Percentiles rank a stretch among this genome's conserved stretches.
Evolutionary conservation across 2,113 vertebrate genomes (phyloP).

Genomic region (Piaya cayana): DNA sequence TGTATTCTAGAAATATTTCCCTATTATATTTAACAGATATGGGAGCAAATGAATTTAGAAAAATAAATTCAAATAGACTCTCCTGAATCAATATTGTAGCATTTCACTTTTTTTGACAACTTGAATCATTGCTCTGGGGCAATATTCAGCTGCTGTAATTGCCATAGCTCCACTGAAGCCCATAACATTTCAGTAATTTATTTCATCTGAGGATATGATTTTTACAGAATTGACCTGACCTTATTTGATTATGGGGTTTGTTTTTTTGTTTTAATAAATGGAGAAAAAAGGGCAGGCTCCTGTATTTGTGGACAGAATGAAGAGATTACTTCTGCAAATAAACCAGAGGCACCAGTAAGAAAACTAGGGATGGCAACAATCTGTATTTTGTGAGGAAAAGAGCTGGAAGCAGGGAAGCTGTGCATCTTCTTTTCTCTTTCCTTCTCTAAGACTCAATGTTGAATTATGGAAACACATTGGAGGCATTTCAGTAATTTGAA

Average conservation of each 20-base stretch:
- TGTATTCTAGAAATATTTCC: not conserved
- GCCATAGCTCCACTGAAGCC: not conserved
- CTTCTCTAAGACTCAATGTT: not conserved
- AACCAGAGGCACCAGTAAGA: not conserved
- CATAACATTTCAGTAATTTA: slow-evolving; percentile 22
- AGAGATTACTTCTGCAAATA: not conserved
- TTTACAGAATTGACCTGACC: not conserved
- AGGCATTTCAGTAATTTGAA: not conserved
- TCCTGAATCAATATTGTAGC: slow-evolving; percentile 33
- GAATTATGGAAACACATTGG: not conserved
- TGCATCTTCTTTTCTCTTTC: not conserved
- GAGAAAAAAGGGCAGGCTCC: not conserved
- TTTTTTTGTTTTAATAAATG: slow-evolving; percentile 30
- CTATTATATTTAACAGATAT: not conserved
- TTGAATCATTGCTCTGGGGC: not conserved
- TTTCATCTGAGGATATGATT: not conserved
- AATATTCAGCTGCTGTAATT: slow-evolving; percentile 43
- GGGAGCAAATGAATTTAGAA: slow-evolving; percentile 29
- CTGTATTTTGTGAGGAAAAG: not conserved
- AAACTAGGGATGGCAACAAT: not conserved
- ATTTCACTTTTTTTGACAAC: slow-evolving; percentile 44
- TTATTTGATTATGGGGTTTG: not conserved
- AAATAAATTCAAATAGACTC: slow-evolving; percentile 46
- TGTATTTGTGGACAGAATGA: not conserved
- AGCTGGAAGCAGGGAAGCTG: not conserved